Evolutionary conservation across 1,140 invertebrate genomes (phyloP).

Genomic region (Nomia melanderi): DNA sequence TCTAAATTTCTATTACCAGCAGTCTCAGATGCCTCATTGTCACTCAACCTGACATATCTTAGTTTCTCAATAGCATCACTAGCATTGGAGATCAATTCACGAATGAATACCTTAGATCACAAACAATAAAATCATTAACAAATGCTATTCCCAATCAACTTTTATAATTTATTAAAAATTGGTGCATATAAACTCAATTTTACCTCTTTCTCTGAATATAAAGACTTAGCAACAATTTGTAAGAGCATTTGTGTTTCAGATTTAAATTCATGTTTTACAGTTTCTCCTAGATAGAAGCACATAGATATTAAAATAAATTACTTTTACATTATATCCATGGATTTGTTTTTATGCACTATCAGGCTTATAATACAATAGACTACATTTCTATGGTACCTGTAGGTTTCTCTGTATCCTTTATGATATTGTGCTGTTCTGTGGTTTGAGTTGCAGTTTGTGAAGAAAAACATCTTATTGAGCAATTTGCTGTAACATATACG

Average conservation of each 20-base stretch:
- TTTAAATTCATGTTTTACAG: conserved; percentile 91
- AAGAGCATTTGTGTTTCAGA: conserved; percentile 97
- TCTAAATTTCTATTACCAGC: conserved; percentile 86
- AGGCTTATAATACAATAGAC: background rate
- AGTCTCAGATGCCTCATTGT: conserved; percentile 75
- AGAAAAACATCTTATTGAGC: conserved; percentile 64
- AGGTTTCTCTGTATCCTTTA: conserved; percentile 82
- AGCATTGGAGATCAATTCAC: conserved; percentile 97
- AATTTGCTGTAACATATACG: conserved; percentile 45
- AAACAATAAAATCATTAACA: conserved; percentile 2
- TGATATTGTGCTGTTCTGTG: conserved; percentile 80
- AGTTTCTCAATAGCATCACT: conserved; percentile 98
- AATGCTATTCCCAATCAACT: background rate
- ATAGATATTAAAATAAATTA: background rate
- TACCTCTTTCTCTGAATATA: conserved; percentile 99
- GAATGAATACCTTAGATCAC: conserved; percentile 91
- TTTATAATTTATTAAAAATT: background rate
- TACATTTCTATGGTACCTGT: conserved; percentile 77
- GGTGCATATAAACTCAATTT: conserved; percentile 35
- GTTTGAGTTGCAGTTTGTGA: conserved; percentile 69
- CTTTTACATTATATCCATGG: background rate
- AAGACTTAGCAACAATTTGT: conserved; percentile 97
- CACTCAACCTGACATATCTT: conserved; percentile 86
- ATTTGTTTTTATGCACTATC: too few relatives aligned
- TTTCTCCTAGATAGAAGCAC: conserved; percentile 74